These are phyloP conservation scores for Hydriomena furcata DNA, from an alignment of 2,888 invertebrate genomes.

Conservation along the genomic window DNA sequence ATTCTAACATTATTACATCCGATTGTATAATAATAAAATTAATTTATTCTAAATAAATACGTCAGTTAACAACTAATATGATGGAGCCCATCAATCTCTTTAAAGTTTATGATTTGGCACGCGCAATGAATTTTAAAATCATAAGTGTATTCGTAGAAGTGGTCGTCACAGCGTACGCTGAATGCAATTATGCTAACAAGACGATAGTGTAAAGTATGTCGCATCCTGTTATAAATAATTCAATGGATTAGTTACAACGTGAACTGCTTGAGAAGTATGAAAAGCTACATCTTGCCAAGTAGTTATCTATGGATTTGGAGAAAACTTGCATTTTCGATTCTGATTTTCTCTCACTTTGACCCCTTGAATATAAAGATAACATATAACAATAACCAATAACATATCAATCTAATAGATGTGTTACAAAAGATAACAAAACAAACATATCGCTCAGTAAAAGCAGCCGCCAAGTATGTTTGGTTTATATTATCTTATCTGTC, in stretches of 20 bases:
- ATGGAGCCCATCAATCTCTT: constrained; percentile 29
- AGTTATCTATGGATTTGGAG: no score
- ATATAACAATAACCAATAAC: no score
- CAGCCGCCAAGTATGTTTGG: not conserved
- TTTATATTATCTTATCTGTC: not conserved
- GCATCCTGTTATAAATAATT: constrained; percentile 26
- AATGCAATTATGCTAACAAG: constrained; percentile 36
- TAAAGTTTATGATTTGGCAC: constrained; percentile 26
- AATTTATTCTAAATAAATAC: constrained; percentile 3
- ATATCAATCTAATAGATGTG: not conserved
- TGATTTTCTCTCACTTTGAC: no score
- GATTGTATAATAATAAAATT: no score
- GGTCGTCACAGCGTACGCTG: constrained; percentile 26
- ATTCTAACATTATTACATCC: no score
- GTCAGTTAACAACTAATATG: constrained; percentile 13
- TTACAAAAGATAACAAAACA: not conserved
- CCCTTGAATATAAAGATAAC: no score
- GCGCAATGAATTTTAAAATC: constrained; percentile 31
- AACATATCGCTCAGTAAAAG: not conserved
- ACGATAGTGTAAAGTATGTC: constrained; percentile 28
- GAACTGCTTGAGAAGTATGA: constrained; percentile 5
- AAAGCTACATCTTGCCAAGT: not conserved
- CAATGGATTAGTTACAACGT: constrained; percentile 22
- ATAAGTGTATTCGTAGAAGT: constrained; percentile 30
- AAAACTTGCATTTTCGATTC: no score